Conservation (phyloP, 2,888 invertebrate species). For the Altica lythri region DNA sequence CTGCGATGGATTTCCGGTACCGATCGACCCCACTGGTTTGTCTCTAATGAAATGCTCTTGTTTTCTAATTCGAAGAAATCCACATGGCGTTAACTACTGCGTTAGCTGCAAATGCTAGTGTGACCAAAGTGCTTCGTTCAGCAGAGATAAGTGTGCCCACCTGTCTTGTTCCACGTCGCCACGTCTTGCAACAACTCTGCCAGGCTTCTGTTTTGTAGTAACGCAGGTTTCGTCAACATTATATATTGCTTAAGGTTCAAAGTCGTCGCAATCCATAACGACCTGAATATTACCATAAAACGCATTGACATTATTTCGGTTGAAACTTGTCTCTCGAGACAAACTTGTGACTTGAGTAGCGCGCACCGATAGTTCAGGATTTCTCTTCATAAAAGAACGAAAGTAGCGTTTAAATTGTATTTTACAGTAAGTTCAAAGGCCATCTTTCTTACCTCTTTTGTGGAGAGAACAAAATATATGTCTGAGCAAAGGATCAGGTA, state of each 20-base stretch:
- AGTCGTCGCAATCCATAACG: conserved; percentile 30
- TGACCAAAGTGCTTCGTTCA: conserved; percentile 44
- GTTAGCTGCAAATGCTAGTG: conserved; percentile 23
- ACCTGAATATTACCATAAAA: conserved; percentile 39
- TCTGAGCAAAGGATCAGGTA: conserved; percentile 6
- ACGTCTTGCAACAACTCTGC: conserved; percentile 51
- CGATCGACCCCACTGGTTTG: neutral
- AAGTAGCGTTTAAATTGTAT: conserved; percentile 36
- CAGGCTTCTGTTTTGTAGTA: too few relatives aligned
- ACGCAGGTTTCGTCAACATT: conserved; percentile 43
- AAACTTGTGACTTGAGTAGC: neutral
- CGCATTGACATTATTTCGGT: conserved; percentile 25
- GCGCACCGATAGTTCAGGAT: conserved; percentile 31
- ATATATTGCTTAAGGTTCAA: conserved; percentile 28
- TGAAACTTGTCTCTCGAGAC: neutral
- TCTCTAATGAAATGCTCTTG: too few relatives aligned
- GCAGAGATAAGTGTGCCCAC: conserved; percentile 51
- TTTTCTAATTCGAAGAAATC: too few relatives aligned
- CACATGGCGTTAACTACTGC: conserved; percentile 24
- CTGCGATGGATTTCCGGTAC: neutral
- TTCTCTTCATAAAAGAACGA: conserved; percentile 41
- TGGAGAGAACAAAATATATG: conserved; percentile 2
- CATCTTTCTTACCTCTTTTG: conserved; percentile 18
- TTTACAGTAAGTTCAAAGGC: conserved; percentile 13
- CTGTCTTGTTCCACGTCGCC: conserved; percentile 50